Evolutionary conservation across 1,140 invertebrate species (phyloP).

Genomic region (Colletes gigas): DNA sequence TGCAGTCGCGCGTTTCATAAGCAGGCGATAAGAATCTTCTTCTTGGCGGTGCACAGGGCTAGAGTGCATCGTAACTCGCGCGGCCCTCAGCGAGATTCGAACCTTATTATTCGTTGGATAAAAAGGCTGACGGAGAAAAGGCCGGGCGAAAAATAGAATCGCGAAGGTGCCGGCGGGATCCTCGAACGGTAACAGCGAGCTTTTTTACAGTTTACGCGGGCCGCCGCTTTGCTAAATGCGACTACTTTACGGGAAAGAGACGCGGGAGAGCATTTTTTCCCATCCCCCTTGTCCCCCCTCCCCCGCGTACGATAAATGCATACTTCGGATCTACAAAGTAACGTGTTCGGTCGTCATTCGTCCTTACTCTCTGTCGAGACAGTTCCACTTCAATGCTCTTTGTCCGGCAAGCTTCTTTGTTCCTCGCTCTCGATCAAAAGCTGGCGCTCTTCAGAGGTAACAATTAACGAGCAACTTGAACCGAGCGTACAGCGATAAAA

Average conservation of each 20-base stretch:
- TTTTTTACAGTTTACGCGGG: slow-evolving; percentile 11
- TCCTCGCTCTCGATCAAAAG: not conserved
- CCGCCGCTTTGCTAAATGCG: not conserved
- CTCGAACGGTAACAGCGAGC: not conserved
- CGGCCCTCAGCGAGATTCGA: slow-evolving; percentile 19
- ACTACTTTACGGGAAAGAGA: slow-evolving; percentile 5
- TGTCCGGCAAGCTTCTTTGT: not conserved
- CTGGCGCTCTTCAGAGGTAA: not conserved
- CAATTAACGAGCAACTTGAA: not conserved
- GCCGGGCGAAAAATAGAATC: slow-evolving; percentile 4
- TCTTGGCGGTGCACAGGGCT: too few species aligned
- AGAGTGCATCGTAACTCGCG: slow-evolving; percentile 11
- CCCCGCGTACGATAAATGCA: slow-evolving; percentile 1
- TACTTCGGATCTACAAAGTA: slow-evolving; percentile 14
- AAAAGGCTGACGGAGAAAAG: slow-evolving; percentile 1
- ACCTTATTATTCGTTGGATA: slow-evolving; percentile 27
- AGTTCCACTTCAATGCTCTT: slow-evolving; percentile 6
- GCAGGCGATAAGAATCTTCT: slow-evolving; percentile 19
- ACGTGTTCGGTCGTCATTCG: slow-evolving; percentile 4
- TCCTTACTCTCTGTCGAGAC: not conserved
- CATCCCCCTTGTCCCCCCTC: slow-evolving; percentile 12
- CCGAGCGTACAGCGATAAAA: not conserved
- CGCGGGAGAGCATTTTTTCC: not conserved
- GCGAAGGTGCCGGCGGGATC: not conserved
- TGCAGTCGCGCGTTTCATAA: slow-evolving; percentile 7